A percentile compares a stretch with the other conserved stretches of the same genome.
Conservation (phyloP, 2,113 vertebrate genomes). For the Cavia porcellus region DNA sequence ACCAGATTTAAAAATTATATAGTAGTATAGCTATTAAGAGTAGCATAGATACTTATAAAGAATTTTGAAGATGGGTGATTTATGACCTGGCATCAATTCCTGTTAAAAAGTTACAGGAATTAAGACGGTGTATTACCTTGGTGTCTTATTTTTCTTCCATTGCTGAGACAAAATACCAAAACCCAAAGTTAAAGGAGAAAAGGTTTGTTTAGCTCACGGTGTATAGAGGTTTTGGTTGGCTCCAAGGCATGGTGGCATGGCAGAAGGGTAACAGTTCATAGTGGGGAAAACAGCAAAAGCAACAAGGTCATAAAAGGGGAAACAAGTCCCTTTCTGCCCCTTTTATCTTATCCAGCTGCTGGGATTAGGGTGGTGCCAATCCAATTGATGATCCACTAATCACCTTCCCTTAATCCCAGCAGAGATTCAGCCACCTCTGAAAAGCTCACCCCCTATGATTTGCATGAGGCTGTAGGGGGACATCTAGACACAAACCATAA, state of each 20-base stretch:
- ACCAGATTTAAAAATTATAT: neutral
- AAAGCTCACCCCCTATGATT: neutral
- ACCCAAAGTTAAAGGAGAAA: neutral
- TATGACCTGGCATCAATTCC: neutral
- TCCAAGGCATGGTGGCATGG: neutral
- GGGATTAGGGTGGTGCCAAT: neutral
- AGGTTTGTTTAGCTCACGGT: neutral
- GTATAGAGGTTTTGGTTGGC: neutral
- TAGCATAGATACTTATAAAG: neutral
- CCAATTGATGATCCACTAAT: neutral
- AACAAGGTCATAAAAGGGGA: neutral
- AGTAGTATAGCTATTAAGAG: neutral
- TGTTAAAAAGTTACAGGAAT: neutral
- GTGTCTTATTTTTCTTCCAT: neutral
- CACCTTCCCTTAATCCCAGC: neutral
- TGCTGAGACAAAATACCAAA: neutral
- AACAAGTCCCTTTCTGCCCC: neutral
- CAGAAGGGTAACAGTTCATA: neutral
- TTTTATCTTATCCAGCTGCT: neutral
- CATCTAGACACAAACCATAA: neutral
- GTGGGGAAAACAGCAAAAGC: neutral
- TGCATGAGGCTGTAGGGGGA: neutral
- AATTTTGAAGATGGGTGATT: neutral
- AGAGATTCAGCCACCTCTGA: neutral
- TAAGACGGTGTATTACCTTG: neutral